Evolutionary conservation across 1,140 invertebrate genomes (phyloP).

Genomic region (Coenobita brevimanus): DNA sequence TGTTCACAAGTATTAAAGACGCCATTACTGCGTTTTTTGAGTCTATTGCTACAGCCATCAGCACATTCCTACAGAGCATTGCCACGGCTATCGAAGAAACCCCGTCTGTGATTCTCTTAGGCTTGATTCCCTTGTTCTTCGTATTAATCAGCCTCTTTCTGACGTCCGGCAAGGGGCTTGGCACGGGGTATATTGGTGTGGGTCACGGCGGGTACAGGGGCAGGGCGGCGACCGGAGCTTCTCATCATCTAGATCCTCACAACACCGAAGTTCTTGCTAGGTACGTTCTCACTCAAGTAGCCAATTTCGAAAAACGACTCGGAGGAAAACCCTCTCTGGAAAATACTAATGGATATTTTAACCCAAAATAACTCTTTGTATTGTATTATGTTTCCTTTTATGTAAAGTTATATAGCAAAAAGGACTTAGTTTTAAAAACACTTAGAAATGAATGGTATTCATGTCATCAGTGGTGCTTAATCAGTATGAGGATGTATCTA

Average conservation of each 20-base stretch:
- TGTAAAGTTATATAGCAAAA: no score
- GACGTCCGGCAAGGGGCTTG: background rate
- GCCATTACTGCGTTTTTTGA: conserved; percentile 19
- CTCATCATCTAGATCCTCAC: background rate
- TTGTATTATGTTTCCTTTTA: no score
- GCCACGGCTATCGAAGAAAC: conserved; percentile 24
- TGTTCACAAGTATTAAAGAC: conserved; percentile 12
- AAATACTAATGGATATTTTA: no score
- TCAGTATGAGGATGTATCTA: no score
- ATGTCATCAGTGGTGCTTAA: no score
- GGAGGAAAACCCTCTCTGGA: background rate
- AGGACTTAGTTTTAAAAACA: no score
- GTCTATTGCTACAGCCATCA: conserved; percentile 29
- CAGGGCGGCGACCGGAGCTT: no score
- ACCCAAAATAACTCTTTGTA: no score
- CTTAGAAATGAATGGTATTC: no score
- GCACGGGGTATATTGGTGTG: no score
- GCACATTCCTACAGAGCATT: conserved; percentile 4
- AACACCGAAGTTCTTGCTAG: conserved; percentile 3
- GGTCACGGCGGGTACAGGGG: background rate
- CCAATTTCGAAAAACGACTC: conserved; percentile 13
- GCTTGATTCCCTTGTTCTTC: conserved; percentile 31
- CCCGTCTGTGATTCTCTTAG: conserved; percentile 32
- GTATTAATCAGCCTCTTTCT: conserved; percentile 13
- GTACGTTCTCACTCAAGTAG: background rate